Evolutionary conservation across 2,888 invertebrate genomes (phyloP), one percentile per base, ranked within the genome.

Genomic region (Eucriotettix oculatus): DNA sequence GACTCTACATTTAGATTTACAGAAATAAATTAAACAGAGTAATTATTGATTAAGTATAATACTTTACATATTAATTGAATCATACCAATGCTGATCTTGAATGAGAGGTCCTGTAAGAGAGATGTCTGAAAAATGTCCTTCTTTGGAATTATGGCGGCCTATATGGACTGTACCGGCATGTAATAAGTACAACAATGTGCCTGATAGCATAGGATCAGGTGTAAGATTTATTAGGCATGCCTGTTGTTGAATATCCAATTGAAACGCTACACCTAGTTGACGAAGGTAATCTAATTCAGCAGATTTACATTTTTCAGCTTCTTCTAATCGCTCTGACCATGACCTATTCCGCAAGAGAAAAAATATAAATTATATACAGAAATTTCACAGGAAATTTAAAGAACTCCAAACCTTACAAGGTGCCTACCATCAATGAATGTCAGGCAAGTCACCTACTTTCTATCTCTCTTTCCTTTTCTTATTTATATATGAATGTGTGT

Each of bases 151-250:
- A 12, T 56, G 29, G 59, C 68, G 70, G 2, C 80, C 79, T 11
- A 80, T 71, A 14, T 71, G 71, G 1, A 78, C 77, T 58, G 68
- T 67, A 54, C 79, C 79, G 53, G 73, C 71, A 56, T 77, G 76
- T 61, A 80, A 70, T 9, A 76, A 69, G 67, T 79, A 80, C 64
- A 78, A 70, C 61, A 80, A 70, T 54, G 76, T 76, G 65, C 82
- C 83, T 1, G 81, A 80, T 59, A 84, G 69, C 69, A 81, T 80
- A 5, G 84, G 83, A 72, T 84, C 84, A 16, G 81, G 80, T 43
- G 80, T 76, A 54, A 84, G 74, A 73, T 83, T 83, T 17, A 84
- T 76, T 52, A 84, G 71, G 68, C 79, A 81, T 1, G 82, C 80
- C 63, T 79, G 75, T 59, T 72, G 73, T 60, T 70, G 59, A 48